Percentiles rank a stretch among this genome's conserved stretches.
These are phyloP conservation scores for Rutilus rutilus DNA, from an alignment of 2,113 vertebrate species.

Conservation along the genomic window DNA sequence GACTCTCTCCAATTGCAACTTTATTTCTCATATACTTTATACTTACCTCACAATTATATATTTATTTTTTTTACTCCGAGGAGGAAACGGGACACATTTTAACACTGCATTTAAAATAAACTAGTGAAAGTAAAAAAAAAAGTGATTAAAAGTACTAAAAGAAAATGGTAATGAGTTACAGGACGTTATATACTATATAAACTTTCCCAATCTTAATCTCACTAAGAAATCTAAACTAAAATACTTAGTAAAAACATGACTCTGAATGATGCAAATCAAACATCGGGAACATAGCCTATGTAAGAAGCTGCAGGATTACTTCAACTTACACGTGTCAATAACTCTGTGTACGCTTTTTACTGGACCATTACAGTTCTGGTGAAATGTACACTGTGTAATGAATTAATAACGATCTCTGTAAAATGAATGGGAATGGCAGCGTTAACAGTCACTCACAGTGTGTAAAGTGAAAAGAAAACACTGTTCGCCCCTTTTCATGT, in stretches of 20 bases:
- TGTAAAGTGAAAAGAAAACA: conserved; percentile 30
- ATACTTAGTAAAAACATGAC: no score
- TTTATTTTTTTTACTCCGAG: no score
- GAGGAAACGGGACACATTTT: no score
- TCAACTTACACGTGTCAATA: not conserved
- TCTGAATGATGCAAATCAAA: not conserved
- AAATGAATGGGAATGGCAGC: conserved; percentile 25
- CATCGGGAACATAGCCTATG: not conserved
- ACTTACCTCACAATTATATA: no score
- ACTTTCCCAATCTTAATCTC: not conserved
- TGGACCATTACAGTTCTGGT: not conserved
- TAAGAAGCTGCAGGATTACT: no score
- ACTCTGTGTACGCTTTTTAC: not conserved
- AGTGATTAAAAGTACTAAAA: not conserved
- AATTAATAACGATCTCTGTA: conserved; percentile 31
- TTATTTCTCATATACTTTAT: not conserved
- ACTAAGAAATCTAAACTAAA: no score
- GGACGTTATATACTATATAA: not conserved
- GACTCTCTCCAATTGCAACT: not conserved
- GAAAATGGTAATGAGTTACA: not conserved
- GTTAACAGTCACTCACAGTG: conserved; percentile 21
- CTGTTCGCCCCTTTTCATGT: conserved; percentile 25
- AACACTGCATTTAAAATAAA: not conserved
- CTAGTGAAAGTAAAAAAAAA: not conserved
- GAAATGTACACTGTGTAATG: conserved; percentile 4